Evolutionary conservation across 2,797 vertebrate genomes (phyloP).

Genomic region (Pempheris klunzingeri): DNA sequence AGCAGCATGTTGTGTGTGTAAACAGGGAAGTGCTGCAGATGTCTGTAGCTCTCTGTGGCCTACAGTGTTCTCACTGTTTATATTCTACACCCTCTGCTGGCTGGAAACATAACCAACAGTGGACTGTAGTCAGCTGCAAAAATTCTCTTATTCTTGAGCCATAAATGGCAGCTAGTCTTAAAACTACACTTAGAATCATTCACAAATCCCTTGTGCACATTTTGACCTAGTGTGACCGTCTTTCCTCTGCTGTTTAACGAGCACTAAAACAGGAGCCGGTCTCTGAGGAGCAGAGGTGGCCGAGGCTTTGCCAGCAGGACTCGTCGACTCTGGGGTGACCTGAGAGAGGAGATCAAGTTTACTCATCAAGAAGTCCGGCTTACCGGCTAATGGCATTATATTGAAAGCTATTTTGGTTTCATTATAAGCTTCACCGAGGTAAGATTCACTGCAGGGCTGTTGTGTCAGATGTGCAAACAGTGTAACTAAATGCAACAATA

Average conservation of each 20-base stretch:
- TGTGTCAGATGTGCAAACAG: background rate
- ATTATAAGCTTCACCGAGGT: too few species aligned
- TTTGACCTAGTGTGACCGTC: too few species aligned
- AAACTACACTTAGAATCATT: too few species aligned
- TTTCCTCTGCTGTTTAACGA: too few species aligned
- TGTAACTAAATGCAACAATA: background rate
- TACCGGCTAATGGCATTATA: background rate
- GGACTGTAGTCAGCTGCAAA: too few species aligned
- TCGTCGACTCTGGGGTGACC: background rate
- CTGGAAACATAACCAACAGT: background rate
- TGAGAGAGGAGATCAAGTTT: background rate
- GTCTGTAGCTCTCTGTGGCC: background rate
- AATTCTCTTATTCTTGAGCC: too few species aligned
- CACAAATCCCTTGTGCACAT: too few species aligned
- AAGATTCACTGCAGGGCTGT: background rate
- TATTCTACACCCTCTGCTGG: slow-evolving; percentile 32
- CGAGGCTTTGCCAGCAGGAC: background rate
- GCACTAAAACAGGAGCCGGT: background rate
- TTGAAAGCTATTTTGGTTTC: background rate
- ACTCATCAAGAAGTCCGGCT: background rate
- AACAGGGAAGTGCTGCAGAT: background rate
- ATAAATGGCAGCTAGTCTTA: too few species aligned
- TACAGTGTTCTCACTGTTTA: background rate
- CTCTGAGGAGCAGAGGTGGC: background rate
- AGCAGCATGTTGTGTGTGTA: too few species aligned